Evolutionary conservation across 1,140 invertebrate genomes (phyloP).

Genomic region (Luehdorfia chinensis): DNA sequence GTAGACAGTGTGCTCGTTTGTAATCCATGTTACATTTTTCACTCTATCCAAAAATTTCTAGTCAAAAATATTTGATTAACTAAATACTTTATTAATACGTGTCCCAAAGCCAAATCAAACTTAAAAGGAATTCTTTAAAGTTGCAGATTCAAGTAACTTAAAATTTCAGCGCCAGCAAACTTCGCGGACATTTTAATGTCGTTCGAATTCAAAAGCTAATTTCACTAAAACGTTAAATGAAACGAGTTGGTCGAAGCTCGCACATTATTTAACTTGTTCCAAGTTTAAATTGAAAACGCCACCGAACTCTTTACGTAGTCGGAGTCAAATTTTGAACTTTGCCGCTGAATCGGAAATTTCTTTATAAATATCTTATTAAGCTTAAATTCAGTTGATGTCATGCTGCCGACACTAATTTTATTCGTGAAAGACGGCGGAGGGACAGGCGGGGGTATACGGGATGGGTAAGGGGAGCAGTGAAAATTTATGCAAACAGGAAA

Average conservation of each 20-base stretch:
- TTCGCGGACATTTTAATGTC: slow-evolving; percentile 54
- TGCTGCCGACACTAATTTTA: slow-evolving; percentile 74
- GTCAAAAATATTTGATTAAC: too few relatives aligned
- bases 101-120: too few relatives aligned
- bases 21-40: too few relatives aligned
- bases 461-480: slow-evolving; percentile 32
- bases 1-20: too few relatives aligned
- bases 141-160: slow-evolving; percentile 2
- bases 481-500: slow-evolving; percentile 73
- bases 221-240: slow-evolving; percentile 74
- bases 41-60: too few relatives aligned
- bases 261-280: slow-evolving; percentile 74
- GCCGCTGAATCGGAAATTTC: slow-evolving; percentile 74
- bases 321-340: slow-evolving; percentile 74
- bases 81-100: too few relatives aligned
- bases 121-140: too few relatives aligned
- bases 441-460: slow-evolving; percentile 18
- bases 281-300: slow-evolving; percentile 75
- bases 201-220: slow-evolving; percentile 71
- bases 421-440: slow-evolving; percentile 64
- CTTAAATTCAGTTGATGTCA: slow-evolving; percentile 75
- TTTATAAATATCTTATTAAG: slow-evolving; percentile 77
- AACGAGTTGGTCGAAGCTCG: slow-evolving; percentile 63
- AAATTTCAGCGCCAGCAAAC: slow-evolving; percentile 41
- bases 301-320: slow-evolving; percentile 67